A percentile compares a stretch with the other conserved stretches of the same genome.
phyloP scores from a whole-genome alignment of 2,797 vertebrate genomes.

The Sarcoramphus papa region DNA sequence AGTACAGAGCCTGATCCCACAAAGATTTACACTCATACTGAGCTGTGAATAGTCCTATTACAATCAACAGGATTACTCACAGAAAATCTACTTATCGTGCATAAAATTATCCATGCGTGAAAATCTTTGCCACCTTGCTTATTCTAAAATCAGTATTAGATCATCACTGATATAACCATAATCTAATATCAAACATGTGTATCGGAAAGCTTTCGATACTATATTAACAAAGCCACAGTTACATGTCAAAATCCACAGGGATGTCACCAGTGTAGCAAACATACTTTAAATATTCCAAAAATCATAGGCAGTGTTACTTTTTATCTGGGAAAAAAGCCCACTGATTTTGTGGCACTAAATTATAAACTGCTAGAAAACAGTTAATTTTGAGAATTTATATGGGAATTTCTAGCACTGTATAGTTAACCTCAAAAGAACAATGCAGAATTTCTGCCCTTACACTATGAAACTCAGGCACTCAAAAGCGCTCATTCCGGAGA shows the following conservation, averaged over 20 bases:
- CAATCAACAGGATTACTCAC: constrained; percentile 38
- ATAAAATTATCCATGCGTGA: background rate
- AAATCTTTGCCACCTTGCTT: constrained; percentile 26
- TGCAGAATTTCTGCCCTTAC: background rate
- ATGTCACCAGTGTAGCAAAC: background rate
- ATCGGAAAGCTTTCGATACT: background rate
- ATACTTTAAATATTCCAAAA: background rate
- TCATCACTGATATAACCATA: background rate
- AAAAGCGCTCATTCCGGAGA: background rate
- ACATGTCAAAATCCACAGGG: background rate
- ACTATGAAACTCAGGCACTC: background rate
- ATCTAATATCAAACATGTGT: background rate
- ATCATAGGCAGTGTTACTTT: background rate
- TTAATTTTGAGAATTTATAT: background rate
- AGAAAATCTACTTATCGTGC: constrained; percentile 20
- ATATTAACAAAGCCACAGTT: background rate
- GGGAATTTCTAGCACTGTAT: background rate
- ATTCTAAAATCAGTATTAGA: background rate
- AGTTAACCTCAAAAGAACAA: background rate
- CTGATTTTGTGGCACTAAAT: background rate
- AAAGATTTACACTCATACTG: constrained; percentile 17
- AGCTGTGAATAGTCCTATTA: constrained; percentile 52
- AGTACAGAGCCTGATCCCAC: constrained; percentile 16
- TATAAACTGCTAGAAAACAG: background rate
- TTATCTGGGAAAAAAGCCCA: background rate